Evolutionary conservation across 64 coral and sea anemone genomes (phyloP).

Genomic region (Stylophora pistillata): DNA sequence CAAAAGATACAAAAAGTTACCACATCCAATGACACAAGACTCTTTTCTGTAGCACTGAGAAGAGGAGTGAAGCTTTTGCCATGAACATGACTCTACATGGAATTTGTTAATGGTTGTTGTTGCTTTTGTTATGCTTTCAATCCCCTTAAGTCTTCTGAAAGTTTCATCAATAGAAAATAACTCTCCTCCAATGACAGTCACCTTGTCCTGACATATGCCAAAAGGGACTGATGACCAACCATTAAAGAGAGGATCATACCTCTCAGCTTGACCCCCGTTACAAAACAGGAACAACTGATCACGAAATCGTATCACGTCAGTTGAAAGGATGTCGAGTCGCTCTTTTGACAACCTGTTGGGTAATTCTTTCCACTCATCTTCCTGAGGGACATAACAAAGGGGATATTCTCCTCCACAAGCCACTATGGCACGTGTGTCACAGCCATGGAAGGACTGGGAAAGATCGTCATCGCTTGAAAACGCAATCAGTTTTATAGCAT

Average conservation of each 20-base stretch:
- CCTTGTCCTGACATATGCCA: neutral
- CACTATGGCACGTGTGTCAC: neutral
- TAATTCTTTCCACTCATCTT: neutral
- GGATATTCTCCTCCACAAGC: neutral
- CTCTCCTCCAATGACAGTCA: neutral
- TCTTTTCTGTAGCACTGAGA: neutral
- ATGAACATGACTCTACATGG: neutral
- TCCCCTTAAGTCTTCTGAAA: neutral
- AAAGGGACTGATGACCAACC: neutral
- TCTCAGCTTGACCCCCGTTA: neutral
- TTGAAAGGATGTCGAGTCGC: neutral
- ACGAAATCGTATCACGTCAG: neutral
- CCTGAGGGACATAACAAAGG: neutral
- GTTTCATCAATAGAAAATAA: neutral
- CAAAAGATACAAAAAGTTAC: neutral
- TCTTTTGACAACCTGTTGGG: neutral
- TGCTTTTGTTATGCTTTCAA: neutral
- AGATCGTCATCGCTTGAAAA: neutral
- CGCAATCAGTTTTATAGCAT: neutral
- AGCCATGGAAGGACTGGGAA: neutral
- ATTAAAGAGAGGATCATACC: neutral
- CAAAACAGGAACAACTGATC: neutral
- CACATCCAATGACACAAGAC: neutral
- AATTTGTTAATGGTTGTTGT: neutral
- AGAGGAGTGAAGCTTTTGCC: neutral